A percentile compares a stretch with the other conserved stretches of the same genome.
Evolutionary conservation across 2,113 vertebrate genomes (phyloP).

Genomic region (Cryptotis parvus): DNA sequence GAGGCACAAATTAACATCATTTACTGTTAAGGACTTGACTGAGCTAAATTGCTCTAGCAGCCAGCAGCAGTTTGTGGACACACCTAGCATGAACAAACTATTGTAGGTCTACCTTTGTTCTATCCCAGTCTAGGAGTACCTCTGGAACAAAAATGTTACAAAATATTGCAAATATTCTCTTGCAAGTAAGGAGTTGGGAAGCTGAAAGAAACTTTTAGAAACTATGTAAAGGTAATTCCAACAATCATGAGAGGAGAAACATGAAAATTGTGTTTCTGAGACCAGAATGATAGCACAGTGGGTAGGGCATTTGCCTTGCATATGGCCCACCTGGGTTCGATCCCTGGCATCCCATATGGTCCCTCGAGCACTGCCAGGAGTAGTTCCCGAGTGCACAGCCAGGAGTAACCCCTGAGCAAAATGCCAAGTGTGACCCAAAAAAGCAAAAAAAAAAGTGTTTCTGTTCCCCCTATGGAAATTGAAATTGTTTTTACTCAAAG

Average conservation of each 20-base stretch:
- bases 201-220: constrained; percentile 34
- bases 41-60: background rate
- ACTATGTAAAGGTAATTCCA: constrained; percentile 25
- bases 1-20: background rate
- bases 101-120: background rate
- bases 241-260: background rate
- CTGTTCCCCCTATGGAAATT: constrained; percentile 5
- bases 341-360: no score
- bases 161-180: background rate
- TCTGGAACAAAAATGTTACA: background rate
- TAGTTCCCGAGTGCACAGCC: no score
- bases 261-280: background rate
- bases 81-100: background rate
- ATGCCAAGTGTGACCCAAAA: no score
- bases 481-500: constrained; percentile 35
- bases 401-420: no score
- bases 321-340: no score
- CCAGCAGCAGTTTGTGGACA: background rate
- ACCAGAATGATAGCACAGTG: no score
- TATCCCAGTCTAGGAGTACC: background rate
- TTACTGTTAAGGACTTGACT: background rate
- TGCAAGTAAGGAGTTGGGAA: constrained; percentile 36
- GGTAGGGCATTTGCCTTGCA: no score
- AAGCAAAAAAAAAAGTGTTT: no score
- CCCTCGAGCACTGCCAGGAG: no score